Percentiles rank a stretch among this genome's conserved stretches.
These are phyloP conservation scores for Caenorhabditis becei DNA, from an alignment of 2,888 invertebrate genomes.

Conservation along the genomic window DNA sequence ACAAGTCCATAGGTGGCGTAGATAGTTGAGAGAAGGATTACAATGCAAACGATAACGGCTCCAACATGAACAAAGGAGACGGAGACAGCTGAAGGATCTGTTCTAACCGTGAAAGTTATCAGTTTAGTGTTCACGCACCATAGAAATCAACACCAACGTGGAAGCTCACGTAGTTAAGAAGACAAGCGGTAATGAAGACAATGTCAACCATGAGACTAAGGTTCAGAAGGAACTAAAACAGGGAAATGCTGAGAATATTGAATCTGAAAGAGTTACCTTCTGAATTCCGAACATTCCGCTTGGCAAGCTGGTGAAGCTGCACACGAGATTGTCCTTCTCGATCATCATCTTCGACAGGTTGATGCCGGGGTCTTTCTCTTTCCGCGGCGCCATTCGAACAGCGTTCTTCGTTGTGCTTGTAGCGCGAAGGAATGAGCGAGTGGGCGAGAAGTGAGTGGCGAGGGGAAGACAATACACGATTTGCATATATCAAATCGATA, in stretches of 20 bases:
- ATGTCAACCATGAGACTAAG: conserved; percentile 48
- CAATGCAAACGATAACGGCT: conserved; percentile 34
- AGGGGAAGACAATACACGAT: conserved; percentile 54
- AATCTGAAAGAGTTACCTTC: conserved; percentile 14
- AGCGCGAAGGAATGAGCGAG: conserved; percentile 41
- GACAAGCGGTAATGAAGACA: conserved; percentile 19
- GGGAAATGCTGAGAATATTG: neutral
- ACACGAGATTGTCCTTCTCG: conserved; percentile 35
- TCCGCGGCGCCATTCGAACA: conserved; percentile 40
- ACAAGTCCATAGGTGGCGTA: conserved; percentile 53
- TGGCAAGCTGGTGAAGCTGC: conserved; percentile 52
- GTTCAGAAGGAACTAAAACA: conserved; percentile 48
- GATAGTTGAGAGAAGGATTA: conserved; percentile 31
- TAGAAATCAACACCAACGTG: conserved; percentile 44
- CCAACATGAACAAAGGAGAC: conserved; percentile 51
- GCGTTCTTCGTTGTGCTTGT: neutral
- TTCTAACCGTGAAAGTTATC: conserved; percentile 1
- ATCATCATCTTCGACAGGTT: conserved; percentile 45
- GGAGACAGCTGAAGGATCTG: conserved; percentile 55
- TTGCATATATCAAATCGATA: conserved; percentile 54
- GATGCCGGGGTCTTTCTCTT: conserved; percentile 27
- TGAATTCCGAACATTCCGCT: conserved; percentile 49
- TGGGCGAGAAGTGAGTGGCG: conserved; percentile 7
- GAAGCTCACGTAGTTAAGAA: conserved; percentile 52
- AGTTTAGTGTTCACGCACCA: conserved; percentile 11